Evolutionary conservation across 1,140 invertebrate species (phyloP), one percentile per base, ranked within the genome.

Genomic region (Dendrolimus punctatus): DNA sequence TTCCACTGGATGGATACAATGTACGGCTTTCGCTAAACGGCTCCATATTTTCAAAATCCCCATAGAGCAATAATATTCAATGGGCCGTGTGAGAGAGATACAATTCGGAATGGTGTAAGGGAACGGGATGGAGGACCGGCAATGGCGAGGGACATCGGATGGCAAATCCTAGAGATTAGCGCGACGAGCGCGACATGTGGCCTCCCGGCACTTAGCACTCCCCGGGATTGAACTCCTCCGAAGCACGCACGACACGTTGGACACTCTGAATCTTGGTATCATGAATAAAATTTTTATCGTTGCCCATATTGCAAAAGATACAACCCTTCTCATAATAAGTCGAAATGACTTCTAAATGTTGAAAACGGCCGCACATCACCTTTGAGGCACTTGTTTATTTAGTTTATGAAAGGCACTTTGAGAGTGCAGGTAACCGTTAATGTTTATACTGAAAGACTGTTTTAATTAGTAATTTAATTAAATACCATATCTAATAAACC

Each of bases 21-120:
- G 78, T 85, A 78, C 72, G 75, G 82, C 78, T 84, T 80, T 80
- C 69, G 76, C 74, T 87, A 87, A 84, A 85, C 80, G 82, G 76
- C 73, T 87, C 77, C 86, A 88, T 87, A 87, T 88, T 87, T 86
- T 84, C 80, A 86, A 87, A 84, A 87, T 88, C 85, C 74, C 76
- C 71, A 81, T 84, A 86, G 86, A 86, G 85, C 86, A 88, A 87
- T 87, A 85, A 83, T 87, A 88, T 88, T 87, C 86, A 85, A 87
- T 85, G 78, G 81, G 73, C 56, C 70, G 71, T 64, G 66, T 61
- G 78, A 80, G 76, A 87, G 59, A 63, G 75, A 69, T 62, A 61
- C 77, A 81, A 68, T 60, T 60, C 66, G 49, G 52, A 47, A 46
- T 39, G 45, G 46, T 57, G 65, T 40, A 62, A 56, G 56, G 40